Conservation (phyloP, 2,888 invertebrate genomes). For the Trissolcus brochymenae region DNA sequence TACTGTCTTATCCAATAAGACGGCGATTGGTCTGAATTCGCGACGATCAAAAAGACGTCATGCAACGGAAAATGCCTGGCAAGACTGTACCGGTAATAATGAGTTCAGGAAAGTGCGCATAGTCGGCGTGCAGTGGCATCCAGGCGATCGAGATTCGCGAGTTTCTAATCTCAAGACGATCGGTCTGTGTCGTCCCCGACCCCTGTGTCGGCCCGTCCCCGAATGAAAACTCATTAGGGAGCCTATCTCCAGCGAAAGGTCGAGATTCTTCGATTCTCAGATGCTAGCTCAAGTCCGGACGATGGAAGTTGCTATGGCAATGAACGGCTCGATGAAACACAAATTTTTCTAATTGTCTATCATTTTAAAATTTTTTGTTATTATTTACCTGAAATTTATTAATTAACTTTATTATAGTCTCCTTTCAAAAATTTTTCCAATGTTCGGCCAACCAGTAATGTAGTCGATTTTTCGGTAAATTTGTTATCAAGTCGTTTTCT, state of each 20-base stretch:
- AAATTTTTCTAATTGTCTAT: too few species aligned
- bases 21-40: slow-evolving; percentile 39
- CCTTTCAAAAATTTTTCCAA: too few species aligned
- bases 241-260: slow-evolving; percentile 52
- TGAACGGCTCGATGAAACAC: too few species aligned
- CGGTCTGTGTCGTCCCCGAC: slow-evolving; percentile 37
- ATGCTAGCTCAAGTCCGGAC: slow-evolving; percentile 35
- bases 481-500: too few species aligned
- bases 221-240: slow-evolving; percentile 62
- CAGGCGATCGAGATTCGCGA: slow-evolving; percentile 61
- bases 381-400: too few species aligned
- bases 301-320: slow-evolving; percentile 24
- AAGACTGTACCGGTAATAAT: slow-evolving; percentile 60
- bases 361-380: too few species aligned
- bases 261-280: slow-evolving; percentile 60
- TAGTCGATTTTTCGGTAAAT: too few species aligned
- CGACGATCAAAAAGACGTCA: slow-evolving; percentile 50
- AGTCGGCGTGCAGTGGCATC: slow-evolving; percentile 55
- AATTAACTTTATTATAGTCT: too few species aligned
- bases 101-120: slow-evolving; percentile 60
- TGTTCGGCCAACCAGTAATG: too few species aligned
- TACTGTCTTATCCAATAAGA: neutral
- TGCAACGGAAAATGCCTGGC: slow-evolving; percentile 51
- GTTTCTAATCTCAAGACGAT: slow-evolving; percentile 60
- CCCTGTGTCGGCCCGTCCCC: slow-evolving; percentile 25